A percentile compares a stretch with the other conserved stretches of the same genome.
Conservation (phyloP, 1,140 invertebrate genomes). For the Euglossa dilemma region DNA sequence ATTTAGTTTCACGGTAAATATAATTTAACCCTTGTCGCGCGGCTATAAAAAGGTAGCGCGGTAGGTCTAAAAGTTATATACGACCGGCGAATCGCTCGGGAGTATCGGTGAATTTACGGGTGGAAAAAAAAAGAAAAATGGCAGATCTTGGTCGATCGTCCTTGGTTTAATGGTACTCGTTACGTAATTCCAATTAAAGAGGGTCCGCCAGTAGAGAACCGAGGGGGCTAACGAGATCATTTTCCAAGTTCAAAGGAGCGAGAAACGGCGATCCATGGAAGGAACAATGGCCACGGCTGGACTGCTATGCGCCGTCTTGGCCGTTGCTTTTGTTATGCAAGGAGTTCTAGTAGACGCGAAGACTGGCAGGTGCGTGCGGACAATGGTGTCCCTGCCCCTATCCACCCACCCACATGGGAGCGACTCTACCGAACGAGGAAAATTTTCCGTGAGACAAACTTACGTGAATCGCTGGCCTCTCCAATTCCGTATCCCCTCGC, state of each 20-base stretch:
- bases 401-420: slow-evolving; percentile 26
- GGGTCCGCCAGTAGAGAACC: neutral
- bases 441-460: slow-evolving; percentile 8
- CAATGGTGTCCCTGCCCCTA: neutral
- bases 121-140: neutral
- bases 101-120: too few species aligned
- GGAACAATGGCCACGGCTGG: slow-evolving; percentile 13
- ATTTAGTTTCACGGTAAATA: neutral
- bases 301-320: neutral
- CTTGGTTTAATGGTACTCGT: neutral
- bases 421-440: neutral
- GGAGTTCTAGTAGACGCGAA: slow-evolving; percentile 6
- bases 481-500: neutral
- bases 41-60: neutral
- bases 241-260: neutral
- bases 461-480: neutral
- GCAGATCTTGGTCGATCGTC: neutral
- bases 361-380: slow-evolving; percentile 33
- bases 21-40: neutral
- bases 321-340: slow-evolving; percentile 43
- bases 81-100: too few species aligned
- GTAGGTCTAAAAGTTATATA: neutral
- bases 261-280: neutral
- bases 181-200: neutral
- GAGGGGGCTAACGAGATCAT: neutral